phyloP scores from a whole-genome alignment of 2,888 invertebrate species.

The Aplocera efformata region DNA sequence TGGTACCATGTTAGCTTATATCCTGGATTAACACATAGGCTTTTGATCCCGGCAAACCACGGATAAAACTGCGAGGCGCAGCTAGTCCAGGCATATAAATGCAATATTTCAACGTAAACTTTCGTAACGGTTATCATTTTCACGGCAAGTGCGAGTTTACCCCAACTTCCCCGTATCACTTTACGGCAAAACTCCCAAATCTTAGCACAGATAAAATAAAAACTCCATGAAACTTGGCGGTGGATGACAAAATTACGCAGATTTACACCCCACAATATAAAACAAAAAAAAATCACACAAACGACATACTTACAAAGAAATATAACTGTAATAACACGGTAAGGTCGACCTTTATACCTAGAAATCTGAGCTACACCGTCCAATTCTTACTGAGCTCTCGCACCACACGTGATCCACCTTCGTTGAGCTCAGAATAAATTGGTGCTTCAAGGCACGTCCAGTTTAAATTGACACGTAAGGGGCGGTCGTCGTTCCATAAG shows the following conservation, averaged over 20 bases:
- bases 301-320: constrained; percentile 49
- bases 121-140: too few species aligned
- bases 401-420: constrained; percentile 1
- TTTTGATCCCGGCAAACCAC: too few species aligned
- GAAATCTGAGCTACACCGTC: constrained; percentile 22
- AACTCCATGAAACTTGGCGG: constrained; percentile 13
- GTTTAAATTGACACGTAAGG: constrained; percentile 29
- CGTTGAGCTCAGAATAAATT: constrained; percentile 23
- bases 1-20: too few species aligned
- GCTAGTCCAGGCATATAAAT: too few species aligned
- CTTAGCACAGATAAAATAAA: constrained; percentile 16
- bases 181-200: constrained; percentile 6
- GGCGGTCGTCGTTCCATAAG: constrained; percentile 19
- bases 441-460: constrained; percentile 28
- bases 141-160: too few species aligned
- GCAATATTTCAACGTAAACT: too few species aligned
- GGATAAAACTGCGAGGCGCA: too few species aligned
- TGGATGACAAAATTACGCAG: constrained; percentile 20
- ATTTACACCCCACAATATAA: constrained; percentile 28
- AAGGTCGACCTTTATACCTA: constrained; percentile 42
- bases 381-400: constrained; percentile 22
- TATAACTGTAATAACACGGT: constrained; percentile 55
- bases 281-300: constrained; percentile 38
- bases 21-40: too few species aligned
- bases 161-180: not conserved